These are phyloP conservation scores for Imbricaverruca yamaguchii DNA, from an alignment of 2,888 invertebrate species.

Conservation along the genomic window DNA sequence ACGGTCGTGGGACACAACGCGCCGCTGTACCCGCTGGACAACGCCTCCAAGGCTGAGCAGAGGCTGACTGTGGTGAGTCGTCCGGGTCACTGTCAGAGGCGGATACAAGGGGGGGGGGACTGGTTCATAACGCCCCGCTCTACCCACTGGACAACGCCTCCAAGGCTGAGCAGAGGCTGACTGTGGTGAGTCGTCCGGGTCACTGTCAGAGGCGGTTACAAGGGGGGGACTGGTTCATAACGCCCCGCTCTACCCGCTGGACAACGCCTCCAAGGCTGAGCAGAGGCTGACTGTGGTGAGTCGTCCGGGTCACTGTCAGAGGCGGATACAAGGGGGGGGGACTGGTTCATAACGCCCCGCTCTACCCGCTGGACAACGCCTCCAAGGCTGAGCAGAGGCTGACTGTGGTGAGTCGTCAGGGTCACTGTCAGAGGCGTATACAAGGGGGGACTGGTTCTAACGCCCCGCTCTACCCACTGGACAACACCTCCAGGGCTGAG, in stretches of 20 bases:
- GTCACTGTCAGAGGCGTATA: no score
- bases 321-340: constrained; percentile 60
- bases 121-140: constrained; percentile 86
- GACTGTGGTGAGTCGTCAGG: background rate
- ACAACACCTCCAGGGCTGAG: constrained; percentile 58
- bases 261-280: constrained; percentile 58
- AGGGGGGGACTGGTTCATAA: no score
- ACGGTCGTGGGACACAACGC: constrained; percentile 87
- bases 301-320: background rate
- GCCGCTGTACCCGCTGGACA: constrained; percentile 78
- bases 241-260: constrained; percentile 78
- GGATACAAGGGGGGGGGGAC: constrained; percentile 65
- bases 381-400: constrained; percentile 42
- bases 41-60: constrained; percentile 52
- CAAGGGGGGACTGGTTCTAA: no score
- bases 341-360: constrained; percentile 86
- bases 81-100: no score
- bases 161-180: background rate
- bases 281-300: background rate
- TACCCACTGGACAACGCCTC: constrained; percentile 81
- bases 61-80: background rate
- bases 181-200: background rate
- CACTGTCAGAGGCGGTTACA: no score
- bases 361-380: constrained; percentile 78
- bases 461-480: constrained; percentile 78